Base-by-base conservation (phyloP, 2,888 invertebrate genomes). In the Mesorhabditis belari region DNA sequence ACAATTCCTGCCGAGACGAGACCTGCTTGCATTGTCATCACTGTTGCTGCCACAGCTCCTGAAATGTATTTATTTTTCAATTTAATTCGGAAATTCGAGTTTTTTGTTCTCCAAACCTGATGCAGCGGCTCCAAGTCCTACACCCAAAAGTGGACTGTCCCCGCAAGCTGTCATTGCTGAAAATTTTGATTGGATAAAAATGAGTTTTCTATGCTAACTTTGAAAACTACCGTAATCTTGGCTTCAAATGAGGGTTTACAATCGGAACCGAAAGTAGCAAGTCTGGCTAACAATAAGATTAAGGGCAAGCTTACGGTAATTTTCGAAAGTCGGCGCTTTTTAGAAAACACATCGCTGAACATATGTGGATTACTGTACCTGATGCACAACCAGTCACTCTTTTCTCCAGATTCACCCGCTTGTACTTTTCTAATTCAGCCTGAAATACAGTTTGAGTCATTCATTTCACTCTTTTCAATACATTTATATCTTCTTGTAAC, bases 401-500 rank as follows among this genome's bases (percentile, higher is more conserved):
- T 57, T 79, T 79, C 29, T 76, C 77, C 49, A 78, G 74, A 63
- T 79, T 79, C 29, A 71, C 55, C 5, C 74, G 67, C 57, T 79
- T 77, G 69, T 79, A 79, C 17, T 66, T 56, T 55, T 79, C 79
- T 21, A 78, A 61, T 61, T 79, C 79, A 6, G 72, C 74, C 78
- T 79, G 64, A 61, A 78, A 71, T 19, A 23, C n/a, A 25, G n/a
- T 19, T 9, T 9, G 59, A 6, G 24, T 23, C n/a, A n/a, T n/a
- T n/a, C n/a, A n/a, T n/a, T n/a, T n/a, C n/a, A n/a, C n/a, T n/a
- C n/a, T n/a, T n/a, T n/a, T n/a, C n/a, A n/a, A n/a, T 12, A 79
- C 79, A 68, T 79, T 79, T 27, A 79, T 77, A 57, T 76, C 74
- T 60, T 79, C 79, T 53, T 79, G 79, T 17, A 79, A 61, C 51